Conservation (phyloP, 2,113 vertebrate genomes). For the Hirundichthys speculiger region DNA sequence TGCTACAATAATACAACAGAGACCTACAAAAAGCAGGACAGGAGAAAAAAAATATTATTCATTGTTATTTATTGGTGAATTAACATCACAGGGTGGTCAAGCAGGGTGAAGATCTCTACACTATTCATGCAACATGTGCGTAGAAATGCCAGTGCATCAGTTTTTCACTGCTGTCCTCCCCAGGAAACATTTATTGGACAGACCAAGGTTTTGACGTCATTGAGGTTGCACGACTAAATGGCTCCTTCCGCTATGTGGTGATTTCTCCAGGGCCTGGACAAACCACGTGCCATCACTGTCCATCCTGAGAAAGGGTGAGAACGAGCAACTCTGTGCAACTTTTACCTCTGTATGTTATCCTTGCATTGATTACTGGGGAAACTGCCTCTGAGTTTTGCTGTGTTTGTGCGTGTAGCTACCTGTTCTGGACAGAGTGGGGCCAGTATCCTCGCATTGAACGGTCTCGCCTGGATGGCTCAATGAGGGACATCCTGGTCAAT, state of each 20-base stretch:
- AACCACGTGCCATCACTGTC: constrained; percentile 94
- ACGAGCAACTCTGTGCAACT: constrained; percentile 1
- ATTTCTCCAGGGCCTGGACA: constrained; percentile 96
- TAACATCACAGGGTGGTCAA: background rate
- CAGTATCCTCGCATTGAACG: constrained; percentile 96
- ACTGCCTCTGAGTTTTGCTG: constrained; percentile 4
- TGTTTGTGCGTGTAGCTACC: constrained; percentile 80
- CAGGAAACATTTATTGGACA: constrained; percentile 99
- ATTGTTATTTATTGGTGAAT: background rate
- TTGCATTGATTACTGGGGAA: constrained; percentile 16
- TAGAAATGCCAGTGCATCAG: background rate
- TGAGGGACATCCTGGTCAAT: constrained; percentile 91
- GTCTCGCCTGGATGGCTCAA: constrained; percentile 89
- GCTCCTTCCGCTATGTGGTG: constrained; percentile 96
- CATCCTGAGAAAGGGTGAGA: constrained; percentile 94
- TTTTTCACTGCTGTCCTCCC: background rate
- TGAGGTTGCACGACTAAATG: constrained; percentile 94
- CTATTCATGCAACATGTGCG: background rate
- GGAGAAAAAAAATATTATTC: background rate
- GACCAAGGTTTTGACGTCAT: constrained; percentile 99
- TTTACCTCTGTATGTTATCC: constrained; percentile 14
- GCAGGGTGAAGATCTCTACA: background rate
- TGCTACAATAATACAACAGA: no score
- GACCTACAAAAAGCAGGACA: no score
- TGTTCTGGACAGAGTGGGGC: constrained; percentile 99